A percentile compares a stretch with the other conserved stretches of the same genome.
phyloP scores from a whole-genome alignment of 2,888 invertebrate genomes.

The Xanthostigma xanthostigma region DNA sequence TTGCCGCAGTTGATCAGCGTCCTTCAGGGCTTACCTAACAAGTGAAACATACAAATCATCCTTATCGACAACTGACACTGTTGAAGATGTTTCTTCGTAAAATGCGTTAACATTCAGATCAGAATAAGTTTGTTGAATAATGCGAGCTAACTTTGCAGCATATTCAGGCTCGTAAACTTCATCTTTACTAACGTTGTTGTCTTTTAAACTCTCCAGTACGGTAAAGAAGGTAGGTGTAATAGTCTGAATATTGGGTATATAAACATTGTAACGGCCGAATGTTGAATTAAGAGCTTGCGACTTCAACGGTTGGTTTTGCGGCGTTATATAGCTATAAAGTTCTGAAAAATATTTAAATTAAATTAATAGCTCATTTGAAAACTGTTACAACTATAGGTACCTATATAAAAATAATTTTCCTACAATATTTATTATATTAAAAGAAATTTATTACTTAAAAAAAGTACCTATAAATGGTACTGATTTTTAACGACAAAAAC shows the following conservation, averaged over 20 bases:
- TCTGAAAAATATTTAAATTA: slow-evolving; percentile 6
- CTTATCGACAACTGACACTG: slow-evolving; percentile 48
- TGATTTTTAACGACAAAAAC: too few species aligned
- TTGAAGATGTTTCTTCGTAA: slow-evolving; percentile 34
- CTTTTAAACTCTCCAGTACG: slow-evolving; percentile 21
- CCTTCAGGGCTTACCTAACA: slow-evolving; percentile 38
- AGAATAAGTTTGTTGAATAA: slow-evolving; percentile 19
- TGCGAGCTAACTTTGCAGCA: slow-evolving; percentile 20
- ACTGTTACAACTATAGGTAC: too few species aligned
- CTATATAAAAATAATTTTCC: too few species aligned
- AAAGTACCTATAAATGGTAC: too few species aligned
- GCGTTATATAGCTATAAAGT: slow-evolving; percentile 3
- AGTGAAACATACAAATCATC: slow-evolving; percentile 51
- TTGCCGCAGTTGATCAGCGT: too few species aligned
- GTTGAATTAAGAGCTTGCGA: slow-evolving; percentile 18
- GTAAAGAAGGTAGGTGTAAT: slow-evolving; percentile 21
- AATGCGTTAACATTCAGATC: slow-evolving; percentile 20
- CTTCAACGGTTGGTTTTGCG: slow-evolving; percentile 11
- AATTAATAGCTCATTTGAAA: too few species aligned
- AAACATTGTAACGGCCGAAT: slow-evolving; percentile 24
- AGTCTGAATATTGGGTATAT: slow-evolving; percentile 21
- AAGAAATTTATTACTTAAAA: too few species aligned
- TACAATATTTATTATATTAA: too few species aligned
- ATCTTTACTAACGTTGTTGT: slow-evolving; percentile 19
- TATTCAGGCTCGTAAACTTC: slow-evolving; percentile 18